These are phyloP conservation scores for Nylanderia fulva DNA, from an alignment of 1,140 invertebrate species.

Conservation along the genomic window DNA sequence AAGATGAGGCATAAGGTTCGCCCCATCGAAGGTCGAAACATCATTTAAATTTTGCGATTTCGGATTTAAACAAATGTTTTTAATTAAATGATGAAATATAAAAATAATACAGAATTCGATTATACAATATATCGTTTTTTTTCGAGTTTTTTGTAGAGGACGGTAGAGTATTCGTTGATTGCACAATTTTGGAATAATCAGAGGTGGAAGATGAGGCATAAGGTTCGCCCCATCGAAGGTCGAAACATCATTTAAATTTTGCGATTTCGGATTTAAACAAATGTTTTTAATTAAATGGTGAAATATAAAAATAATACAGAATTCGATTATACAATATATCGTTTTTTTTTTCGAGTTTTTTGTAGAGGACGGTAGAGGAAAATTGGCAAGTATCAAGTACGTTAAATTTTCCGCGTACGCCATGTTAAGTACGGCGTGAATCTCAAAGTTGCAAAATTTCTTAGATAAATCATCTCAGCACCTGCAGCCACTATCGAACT, in stretches of 20 bases:
- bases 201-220: neutral
- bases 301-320: neutral
- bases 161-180: neutral
- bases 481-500: conserved; percentile 43
- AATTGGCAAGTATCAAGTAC: conserved; percentile 22
- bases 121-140: conserved; percentile 1
- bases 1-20: neutral
- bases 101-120: neutral
- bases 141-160: too few relatives aligned
- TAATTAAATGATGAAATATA: neutral
- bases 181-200: neutral
- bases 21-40: too few relatives aligned
- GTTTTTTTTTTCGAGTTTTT: too few relatives aligned
- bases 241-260: neutral
- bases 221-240: neutral
- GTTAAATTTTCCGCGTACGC: neutral
- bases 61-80: neutral
- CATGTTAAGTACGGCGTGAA: conserved; percentile 22
- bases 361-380: neutral
- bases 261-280: neutral
- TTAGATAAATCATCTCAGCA: conserved; percentile 50
- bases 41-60: neutral
- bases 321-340: conserved; percentile 13
- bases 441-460: conserved; percentile 50
- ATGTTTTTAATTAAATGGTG: neutral